Base-by-base conservation (phyloP, 2,888 invertebrate species). In the Erynnis tages region DNA sequence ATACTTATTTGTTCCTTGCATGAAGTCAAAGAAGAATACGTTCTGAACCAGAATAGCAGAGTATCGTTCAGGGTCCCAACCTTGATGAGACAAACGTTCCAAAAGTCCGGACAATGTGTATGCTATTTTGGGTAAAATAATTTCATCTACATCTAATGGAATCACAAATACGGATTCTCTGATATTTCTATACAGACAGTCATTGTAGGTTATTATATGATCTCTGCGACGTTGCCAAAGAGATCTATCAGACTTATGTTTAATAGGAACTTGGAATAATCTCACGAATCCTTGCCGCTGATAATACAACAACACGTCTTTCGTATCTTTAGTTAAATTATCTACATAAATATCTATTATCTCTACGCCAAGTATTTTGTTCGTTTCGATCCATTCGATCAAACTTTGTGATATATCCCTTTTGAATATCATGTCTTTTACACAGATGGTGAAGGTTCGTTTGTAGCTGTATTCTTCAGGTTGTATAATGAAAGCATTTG, bases 161-260 rank as follows among this genome's bases (percentile, higher is more conserved):
- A 94, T 82, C 11, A 94, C 81, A 70, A 88, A 94, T 63, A 92
- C 90, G 29, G 93, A 93, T 58, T 86, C 85, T 62, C 90, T 80
- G 45, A 94, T 79, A 79, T 94, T 94, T 71, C 93, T 91, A 73
- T 95, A 94, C 54, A 95, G 90, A 69, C 95, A 95, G 73, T 94
- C 94, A 73, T 95, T 95, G 75, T 95, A 95, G 0, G 94, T 92
- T 56, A 95, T 90, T 23, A 95, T 81, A 71, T 95, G 95, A 78
- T 94, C 91, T 62, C 95, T 87, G 66, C 94, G 92, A 30, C 85
- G 69, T 70, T 94, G 94, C 91, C 94, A 94, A 25, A 90, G 67
- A 55, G 79, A 73, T 64, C 80, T 73, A 19, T 72, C 65, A 29
- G 67, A 62, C 54, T 77, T 82, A 77, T 76, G 56, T 48, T 91